Evolutionary conservation across 2,113 vertebrate genomes (phyloP), one percentile per base, ranked within the genome.

Genomic region (Platysteira castanea): DNA sequence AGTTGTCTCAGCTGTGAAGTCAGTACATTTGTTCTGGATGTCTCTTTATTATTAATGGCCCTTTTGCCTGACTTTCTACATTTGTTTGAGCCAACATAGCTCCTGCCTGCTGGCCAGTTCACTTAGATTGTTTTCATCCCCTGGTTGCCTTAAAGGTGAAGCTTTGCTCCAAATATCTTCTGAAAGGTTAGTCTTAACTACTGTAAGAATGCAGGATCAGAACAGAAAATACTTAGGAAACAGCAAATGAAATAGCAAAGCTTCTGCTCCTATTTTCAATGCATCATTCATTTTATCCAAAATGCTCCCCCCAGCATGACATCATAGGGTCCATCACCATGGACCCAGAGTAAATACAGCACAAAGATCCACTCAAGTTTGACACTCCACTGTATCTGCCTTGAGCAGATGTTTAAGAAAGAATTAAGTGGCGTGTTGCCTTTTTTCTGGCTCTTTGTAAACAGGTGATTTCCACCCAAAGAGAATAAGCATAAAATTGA

Each of bases 21-120:
- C 88, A 93, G 92, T 95, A 84, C 90, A 94, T 94, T 94, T 97
- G 85, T 96, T 96, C 90, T 92, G 75, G 71, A 75, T 88, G 95
- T 92, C 76, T 96, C 68, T 88, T 90, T 90, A 95, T 97, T 96
- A 95, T 95, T 96, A 97, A 97, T 92, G 79, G 88, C 37, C 68
- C 80, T 90, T 93, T 92, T 88, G 81, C 76, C 73, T 90, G 64
- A 52, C 64, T 93, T 95, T 93, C 93, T 90, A 86, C 85, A 71
- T 94, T 90, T 86, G 76, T 94, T 90, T 86, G 53, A 96, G 85
- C 79, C 83, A 93, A 67, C 44, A 84, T n/a, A 75, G 68, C 44
- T 96, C n/a, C 60, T 96, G 94, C 88, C 60, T 95, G 59, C 76
- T 92, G 88, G 31, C 76, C 85, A 96, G 83, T 74, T 93, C 82